Evolutionary conservation across 2,888 invertebrate genomes (phyloP).

Genomic region (Cephus sareptanus): DNA sequence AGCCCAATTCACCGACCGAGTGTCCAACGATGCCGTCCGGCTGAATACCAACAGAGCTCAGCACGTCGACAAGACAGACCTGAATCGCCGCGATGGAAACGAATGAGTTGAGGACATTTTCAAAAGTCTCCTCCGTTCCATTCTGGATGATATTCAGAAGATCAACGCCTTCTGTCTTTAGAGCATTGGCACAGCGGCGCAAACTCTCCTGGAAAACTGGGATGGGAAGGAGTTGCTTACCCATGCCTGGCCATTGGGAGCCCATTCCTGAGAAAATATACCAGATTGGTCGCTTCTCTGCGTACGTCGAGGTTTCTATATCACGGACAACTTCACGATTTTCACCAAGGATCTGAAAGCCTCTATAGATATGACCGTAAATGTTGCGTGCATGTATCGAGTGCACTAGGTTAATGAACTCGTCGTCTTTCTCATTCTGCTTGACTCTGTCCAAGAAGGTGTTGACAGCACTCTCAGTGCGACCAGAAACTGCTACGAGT

Average conservation of each 20-base stretch:
- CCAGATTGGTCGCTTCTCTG: constrained; percentile 87
- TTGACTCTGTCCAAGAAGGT: constrained; percentile 74
- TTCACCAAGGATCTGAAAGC: constrained; percentile 80
- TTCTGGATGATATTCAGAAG: constrained; percentile 83
- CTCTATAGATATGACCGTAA: constrained; percentile 83
- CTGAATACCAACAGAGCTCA: constrained; percentile 78
- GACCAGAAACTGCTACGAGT: constrained; percentile 83
- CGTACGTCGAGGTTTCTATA: constrained; percentile 62
- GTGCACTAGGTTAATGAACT: constrained; percentile 81
- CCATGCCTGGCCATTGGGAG: constrained; percentile 98
- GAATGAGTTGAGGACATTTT: constrained; percentile 90
- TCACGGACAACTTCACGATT: constrained; percentile 67
- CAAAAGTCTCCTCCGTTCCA: constrained; percentile 81
- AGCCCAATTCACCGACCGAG: constrained; percentile 91
- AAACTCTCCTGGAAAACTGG: constrained; percentile 86
- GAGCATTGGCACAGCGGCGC: constrained; percentile 78
- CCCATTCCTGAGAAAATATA: constrained; percentile 99
- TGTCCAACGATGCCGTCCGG: constrained; percentile 98
- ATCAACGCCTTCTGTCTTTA: constrained; percentile 84
- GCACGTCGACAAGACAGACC: constrained; percentile 92
- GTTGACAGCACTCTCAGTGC: constrained; percentile 84
- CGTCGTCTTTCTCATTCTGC: constrained; percentile 72
- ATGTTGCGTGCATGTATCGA: constrained; percentile 79
- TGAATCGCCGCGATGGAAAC: constrained; percentile 96
- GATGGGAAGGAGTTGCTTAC: constrained; percentile 83